Evolutionary conservation across 2,113 vertebrate species (phyloP).

Genomic region (Chionomys nivalis): DNA sequence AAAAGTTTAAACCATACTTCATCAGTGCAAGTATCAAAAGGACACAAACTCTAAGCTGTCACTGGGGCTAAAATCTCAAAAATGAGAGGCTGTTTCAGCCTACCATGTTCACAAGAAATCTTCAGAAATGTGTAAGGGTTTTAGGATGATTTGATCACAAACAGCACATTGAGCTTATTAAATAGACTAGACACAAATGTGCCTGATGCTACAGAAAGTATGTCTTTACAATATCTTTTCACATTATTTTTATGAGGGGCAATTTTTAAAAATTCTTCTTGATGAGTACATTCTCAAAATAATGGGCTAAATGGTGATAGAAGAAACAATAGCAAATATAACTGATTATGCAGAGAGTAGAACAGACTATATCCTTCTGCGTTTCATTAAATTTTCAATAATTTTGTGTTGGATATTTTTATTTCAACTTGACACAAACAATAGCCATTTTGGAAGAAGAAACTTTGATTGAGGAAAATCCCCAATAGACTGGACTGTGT

Average conservation of each 20-base stretch:
- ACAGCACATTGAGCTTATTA: not conserved
- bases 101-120: not conserved
- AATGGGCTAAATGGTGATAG: not conserved
- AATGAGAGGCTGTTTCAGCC: not conserved
- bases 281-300: not conserved
- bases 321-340: not conserved
- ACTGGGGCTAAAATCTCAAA: not conserved
- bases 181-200: not conserved
- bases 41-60: not conserved
- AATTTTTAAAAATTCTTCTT: not conserved
- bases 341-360: not conserved
- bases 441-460: not conserved
- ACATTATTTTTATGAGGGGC: slow-evolving; percentile 37
- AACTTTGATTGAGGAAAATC: not conserved
- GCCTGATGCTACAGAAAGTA: not conserved
- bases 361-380: not conserved
- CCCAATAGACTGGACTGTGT: not conserved
- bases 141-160: not conserved
- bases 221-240: not conserved
- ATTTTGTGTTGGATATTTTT: not conserved
- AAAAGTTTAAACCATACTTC: not conserved
- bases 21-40: not conserved
- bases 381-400: not conserved
- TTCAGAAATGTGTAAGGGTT: not conserved
- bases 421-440: not conserved